These are phyloP conservation scores for Drosophila testacea DNA, from an alignment of 2,888 invertebrate species.

Conservation along the genomic window DNA sequence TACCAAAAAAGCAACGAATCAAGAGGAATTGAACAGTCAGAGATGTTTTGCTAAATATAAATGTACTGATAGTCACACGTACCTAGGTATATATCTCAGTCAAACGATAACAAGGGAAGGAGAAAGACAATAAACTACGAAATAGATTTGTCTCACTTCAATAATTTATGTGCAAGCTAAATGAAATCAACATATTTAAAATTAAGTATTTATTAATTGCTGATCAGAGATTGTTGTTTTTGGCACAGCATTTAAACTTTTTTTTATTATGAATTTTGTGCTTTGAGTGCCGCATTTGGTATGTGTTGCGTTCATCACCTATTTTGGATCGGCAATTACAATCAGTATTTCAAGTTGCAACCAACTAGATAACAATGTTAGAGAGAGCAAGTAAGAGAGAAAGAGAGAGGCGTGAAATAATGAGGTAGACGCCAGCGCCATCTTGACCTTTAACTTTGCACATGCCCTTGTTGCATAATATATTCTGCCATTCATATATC, in stretches of 20 bases:
- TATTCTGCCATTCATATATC: slow-evolving; percentile 31
- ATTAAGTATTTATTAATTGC: slow-evolving; percentile 32
- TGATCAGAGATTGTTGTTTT: slow-evolving; percentile 29
- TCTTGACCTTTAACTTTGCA: slow-evolving; percentile 47
- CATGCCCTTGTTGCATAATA: slow-evolving; percentile 24
- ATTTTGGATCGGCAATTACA: slow-evolving; percentile 48
- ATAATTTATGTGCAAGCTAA: slow-evolving; percentile 31
- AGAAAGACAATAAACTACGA: slow-evolving; percentile 19
- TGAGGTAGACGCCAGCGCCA: not conserved
- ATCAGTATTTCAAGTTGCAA: slow-evolving; percentile 40
- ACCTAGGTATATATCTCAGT: not conserved
- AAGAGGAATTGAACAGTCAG: slow-evolving; percentile 43
- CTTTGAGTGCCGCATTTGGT: slow-evolving; percentile 20
- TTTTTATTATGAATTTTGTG: slow-evolving; percentile 3
- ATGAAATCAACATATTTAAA: slow-evolving; percentile 33
- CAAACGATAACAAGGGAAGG: slow-evolving; percentile 10
- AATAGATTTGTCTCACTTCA: slow-evolving; percentile 53
- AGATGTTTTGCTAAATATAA: slow-evolving; percentile 32
- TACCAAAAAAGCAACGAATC: slow-evolving; percentile 40
- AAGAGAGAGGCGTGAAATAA: not conserved
- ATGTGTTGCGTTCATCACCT: slow-evolving; percentile 41
- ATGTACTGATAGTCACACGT: not conserved
- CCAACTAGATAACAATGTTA: slow-evolving; percentile 7
- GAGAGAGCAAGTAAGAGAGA: not conserved
- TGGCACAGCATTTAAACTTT: slow-evolving; percentile 20